Evolutionary conservation across 2,888 invertebrate genomes (phyloP).

Genomic region (Andricus curvator): DNA sequence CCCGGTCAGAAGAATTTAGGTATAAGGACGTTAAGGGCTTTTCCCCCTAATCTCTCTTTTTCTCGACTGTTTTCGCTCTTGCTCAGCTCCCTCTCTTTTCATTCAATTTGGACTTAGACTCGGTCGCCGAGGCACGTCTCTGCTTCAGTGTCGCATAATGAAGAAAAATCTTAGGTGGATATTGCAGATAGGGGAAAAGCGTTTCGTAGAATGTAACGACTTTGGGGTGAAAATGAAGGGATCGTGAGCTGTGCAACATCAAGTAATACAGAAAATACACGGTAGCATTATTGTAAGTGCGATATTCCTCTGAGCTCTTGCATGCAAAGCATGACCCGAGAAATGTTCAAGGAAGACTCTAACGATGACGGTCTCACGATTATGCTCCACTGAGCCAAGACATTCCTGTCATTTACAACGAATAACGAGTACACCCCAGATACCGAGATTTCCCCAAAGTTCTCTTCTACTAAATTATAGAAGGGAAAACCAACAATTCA

Average conservation of each 20-base stretch:
- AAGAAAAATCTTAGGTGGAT: slow-evolving; percentile 32
- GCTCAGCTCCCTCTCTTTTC: background rate
- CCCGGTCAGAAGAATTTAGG: background rate
- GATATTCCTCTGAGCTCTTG: slow-evolving; percentile 35
- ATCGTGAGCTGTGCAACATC: slow-evolving; percentile 20
- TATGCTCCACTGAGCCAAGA: slow-evolving; percentile 32
- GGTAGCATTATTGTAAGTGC: slow-evolving; percentile 25
- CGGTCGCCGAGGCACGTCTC: background rate
- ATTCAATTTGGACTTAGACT: background rate
- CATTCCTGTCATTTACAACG: slow-evolving; percentile 25
- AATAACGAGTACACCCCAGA: slow-evolving; percentile 6
- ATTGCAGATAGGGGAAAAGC: slow-evolving; percentile 8
- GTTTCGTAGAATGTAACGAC: slow-evolving; percentile 21
- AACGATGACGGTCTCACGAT: slow-evolving; percentile 34
- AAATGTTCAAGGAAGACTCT: slow-evolving; percentile 27
- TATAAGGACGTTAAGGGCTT: background rate
- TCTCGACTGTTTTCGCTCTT: background rate
- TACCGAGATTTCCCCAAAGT: slow-evolving; percentile 22
- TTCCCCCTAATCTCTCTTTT: background rate
- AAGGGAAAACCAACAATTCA: background rate
- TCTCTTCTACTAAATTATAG: background rate
- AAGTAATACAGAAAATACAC: slow-evolving; percentile 15
- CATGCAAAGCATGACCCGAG: slow-evolving; percentile 28
- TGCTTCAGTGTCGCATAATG: background rate
- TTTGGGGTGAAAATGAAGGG: slow-evolving; percentile 29